phyloP scores from a whole-genome alignment of 2,888 invertebrate genomes.

The Aspidiotus destructor region DNA sequence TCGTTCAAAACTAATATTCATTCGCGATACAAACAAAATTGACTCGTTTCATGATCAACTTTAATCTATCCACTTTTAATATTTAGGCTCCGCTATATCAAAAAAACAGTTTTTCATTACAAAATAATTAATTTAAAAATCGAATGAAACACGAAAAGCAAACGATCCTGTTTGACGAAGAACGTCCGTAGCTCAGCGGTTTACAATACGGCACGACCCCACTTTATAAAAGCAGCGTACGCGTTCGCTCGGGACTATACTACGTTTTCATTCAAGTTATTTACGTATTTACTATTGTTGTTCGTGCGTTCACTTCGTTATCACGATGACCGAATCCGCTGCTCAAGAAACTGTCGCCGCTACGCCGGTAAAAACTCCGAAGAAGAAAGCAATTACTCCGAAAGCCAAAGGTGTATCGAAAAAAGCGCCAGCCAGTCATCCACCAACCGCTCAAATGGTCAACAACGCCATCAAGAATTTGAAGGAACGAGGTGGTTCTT shows the following conservation, averaged over 20 bases:
- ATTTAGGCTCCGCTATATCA: background rate
- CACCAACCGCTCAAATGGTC: slow-evolving; percentile 50
- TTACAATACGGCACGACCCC: slow-evolving; percentile 22
- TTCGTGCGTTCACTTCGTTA: background rate
- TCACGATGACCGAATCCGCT: slow-evolving; percentile 15
- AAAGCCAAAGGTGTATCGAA: slow-evolving; percentile 34
- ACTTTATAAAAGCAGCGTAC: background rate
- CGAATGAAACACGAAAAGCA: slow-evolving; percentile 19
- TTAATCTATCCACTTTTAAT: background rate
- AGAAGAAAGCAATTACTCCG: slow-evolving; percentile 36
- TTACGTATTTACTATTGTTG: background rate
- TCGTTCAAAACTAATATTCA: background rate
- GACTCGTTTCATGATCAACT: background rate
- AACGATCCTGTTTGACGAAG: background rate
- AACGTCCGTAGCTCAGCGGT: background rate
- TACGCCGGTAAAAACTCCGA: slow-evolving; percentile 34
- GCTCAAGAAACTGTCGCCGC: slow-evolving; percentile 35
- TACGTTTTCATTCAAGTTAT: background rate
- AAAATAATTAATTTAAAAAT: background rate
- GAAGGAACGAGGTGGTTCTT: slow-evolving; percentile 43
- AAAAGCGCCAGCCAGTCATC: slow-evolving; percentile 44
- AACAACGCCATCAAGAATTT: slow-evolving; percentile 46
- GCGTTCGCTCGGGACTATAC: background rate
- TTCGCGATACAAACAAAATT: too few species aligned
- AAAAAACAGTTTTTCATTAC: background rate